Conservation (phyloP, 1,140 invertebrate species). For the Pseudoatta argentina region DNA sequence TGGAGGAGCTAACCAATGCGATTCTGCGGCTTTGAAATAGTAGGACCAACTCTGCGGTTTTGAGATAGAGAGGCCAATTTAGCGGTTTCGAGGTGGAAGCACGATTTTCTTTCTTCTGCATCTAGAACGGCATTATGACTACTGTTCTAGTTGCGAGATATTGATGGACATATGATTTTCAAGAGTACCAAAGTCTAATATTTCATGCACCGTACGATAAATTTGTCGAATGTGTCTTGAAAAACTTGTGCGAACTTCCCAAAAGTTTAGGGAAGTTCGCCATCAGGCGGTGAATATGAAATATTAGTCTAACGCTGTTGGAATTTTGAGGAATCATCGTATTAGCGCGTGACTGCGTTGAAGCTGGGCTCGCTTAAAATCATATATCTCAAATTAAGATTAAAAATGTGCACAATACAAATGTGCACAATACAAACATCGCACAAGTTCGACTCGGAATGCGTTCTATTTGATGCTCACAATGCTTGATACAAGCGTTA, state of each 20-base stretch:
- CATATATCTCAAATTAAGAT: constrained; percentile 53
- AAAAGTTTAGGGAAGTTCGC: constrained; percentile 42
- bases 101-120: constrained; percentile 51
- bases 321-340: constrained; percentile 53
- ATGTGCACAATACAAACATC: neutral
- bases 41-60: constrained; percentile 47
- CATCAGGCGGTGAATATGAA: constrained; percentile 38
- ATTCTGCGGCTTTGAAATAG: constrained; percentile 54
- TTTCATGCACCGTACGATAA: constrained; percentile 50
- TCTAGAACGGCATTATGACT: constrained; percentile 30
- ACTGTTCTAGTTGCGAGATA: constrained; percentile 40
- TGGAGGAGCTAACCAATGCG: constrained; percentile 25
- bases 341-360: constrained; percentile 14
- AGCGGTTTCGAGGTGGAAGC: constrained; percentile 49
- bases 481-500: too few species aligned
- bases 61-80: constrained; percentile 42
- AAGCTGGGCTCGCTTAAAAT: constrained; percentile 19
- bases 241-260: constrained; percentile 34
- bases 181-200: constrained; percentile 19
- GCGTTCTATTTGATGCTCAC: too few species aligned
- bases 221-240: constrained; percentile 41
- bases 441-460: neutral
- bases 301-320: constrained; percentile 50
- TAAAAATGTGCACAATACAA: neutral
- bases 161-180: constrained; percentile 52